A percentile compares a stretch with the other conserved stretches of the same genome.
Evolutionary conservation across 2,888 invertebrate species (phyloP).

Genomic region (Tupiocoris notatus): DNA sequence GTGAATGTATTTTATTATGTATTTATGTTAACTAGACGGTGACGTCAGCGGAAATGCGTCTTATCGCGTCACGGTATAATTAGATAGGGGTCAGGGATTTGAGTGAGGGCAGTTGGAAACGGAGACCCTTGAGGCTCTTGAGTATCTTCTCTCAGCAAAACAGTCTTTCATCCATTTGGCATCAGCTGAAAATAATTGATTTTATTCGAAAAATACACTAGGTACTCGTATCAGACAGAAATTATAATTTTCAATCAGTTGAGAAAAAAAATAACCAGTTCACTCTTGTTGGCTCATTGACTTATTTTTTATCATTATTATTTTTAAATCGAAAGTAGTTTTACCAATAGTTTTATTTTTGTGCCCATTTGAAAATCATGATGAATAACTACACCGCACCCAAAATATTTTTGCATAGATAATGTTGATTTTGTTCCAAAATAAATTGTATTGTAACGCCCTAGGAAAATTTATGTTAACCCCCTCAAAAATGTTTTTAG

Average conservation of each 20-base stretch:
- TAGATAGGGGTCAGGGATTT: conserved; percentile 42
- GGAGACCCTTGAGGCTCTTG: conserved; percentile 21
- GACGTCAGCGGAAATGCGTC: conserved; percentile 46
- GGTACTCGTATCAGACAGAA: no score
- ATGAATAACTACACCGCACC: neutral
- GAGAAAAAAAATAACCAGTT: no score
- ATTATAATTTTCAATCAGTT: no score
- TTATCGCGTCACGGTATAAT: conserved; percentile 46
- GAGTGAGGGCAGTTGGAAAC: neutral
- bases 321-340: no score
- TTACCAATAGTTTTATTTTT: no score
- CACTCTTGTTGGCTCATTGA: no score
- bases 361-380: neutral
- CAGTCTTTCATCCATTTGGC: no score
- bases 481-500: no score
- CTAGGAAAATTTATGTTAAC: no score
- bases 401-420: neutral
- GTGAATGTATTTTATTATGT: conserved; percentile 49
- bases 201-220: no score
- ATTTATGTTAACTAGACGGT: conserved; percentile 49
- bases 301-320: no score
- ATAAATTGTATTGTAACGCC: neutral
- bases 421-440: neutral
- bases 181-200: no score
- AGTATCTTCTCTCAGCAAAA: neutral